Percentiles rank a stretch among this genome's conserved stretches.
Evolutionary conservation across 2,113 vertebrate genomes (phyloP).

Genomic region (Triplophysa siluroides): DNA sequence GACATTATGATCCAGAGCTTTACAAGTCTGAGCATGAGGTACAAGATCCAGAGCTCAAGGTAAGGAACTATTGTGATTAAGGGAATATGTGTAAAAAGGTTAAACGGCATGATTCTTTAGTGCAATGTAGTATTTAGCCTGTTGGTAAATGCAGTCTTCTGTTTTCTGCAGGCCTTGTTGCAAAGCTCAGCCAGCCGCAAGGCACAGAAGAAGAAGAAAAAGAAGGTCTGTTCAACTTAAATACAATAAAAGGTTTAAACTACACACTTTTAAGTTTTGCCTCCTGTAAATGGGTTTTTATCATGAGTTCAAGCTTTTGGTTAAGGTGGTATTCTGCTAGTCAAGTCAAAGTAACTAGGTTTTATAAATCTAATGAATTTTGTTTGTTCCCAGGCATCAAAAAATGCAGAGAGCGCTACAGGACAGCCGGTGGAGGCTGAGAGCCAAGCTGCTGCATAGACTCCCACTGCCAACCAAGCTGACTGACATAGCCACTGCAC

Average conservation of each 20-base stretch:
- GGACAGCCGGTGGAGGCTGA: conserved; percentile 84
- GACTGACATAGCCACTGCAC: conserved; percentile 62
- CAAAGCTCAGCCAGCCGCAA: conserved; percentile 96
- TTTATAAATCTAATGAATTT: neutral
- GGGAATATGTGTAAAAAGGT: neutral
- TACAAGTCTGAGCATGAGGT: conserved; percentile 94
- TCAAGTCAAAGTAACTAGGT: too few species aligned
- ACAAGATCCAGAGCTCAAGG: conserved; percentile 93
- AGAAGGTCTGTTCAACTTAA: conserved; percentile 82
- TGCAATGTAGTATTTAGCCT: neutral
- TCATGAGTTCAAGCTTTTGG: too few species aligned
- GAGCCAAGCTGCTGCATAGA: conserved; percentile 87
- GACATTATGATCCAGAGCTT: conserved; percentile 88
- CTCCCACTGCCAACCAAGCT: conserved; percentile 49
- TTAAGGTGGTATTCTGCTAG: too few species aligned
- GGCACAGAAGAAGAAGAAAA: conserved; percentile 99
- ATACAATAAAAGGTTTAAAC: too few species aligned
- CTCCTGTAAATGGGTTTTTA: too few species aligned
- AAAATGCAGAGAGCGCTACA: conserved; percentile 89
- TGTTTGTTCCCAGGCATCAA: conserved; percentile 81
- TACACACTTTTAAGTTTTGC: neutral
- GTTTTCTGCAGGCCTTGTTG: conserved; percentile 81
- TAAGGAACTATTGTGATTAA: conserved; percentile 46
- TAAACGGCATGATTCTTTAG: neutral
- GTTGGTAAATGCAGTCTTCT: neutral